Evolutionary conservation across 2,797 vertebrate genomes (phyloP), one percentile per base, ranked within the genome.

Genomic region (Alcedo atthis): DNA sequence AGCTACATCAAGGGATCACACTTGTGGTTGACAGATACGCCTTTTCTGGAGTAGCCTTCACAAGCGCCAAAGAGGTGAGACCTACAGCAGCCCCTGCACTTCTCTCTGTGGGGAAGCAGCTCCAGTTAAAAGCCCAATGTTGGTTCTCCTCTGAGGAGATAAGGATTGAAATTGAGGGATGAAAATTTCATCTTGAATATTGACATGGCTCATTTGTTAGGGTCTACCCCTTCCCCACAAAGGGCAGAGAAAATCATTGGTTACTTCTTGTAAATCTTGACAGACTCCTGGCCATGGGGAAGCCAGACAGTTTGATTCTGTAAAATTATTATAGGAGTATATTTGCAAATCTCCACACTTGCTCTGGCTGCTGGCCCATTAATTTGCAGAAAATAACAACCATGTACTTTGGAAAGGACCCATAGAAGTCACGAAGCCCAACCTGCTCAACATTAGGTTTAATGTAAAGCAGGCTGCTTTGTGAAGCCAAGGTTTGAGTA

Each of bases 31-130:
- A 99, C 82, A 96, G 99, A 55, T 99, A 99, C 0, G 99, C 99
- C 17, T 99, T 99, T 96, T 99, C 99, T 30, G 99, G 99, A 40
- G 99, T 97, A 8, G 99, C 99, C 71, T 99, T 99, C 96, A 99
- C 99, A 17, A 98, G 98, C 16, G 98, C 99, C 70, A 99, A 99
- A 93, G 98, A 98, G 61, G 99, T 99, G 64, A 71, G 15, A 48
- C 35, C 58, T 48, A 10, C 24, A 32, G 69, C 59, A 81, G 55
- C 55, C 20, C 32, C 48, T 69, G 46, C 15, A 25, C 43, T 46
- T 61, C n/a, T 19, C 35, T 61, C 2, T 3, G 4, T 26, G 28
- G 26, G 40, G n/a, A 18, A 22, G 22, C 40, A 59, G 55, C 43
- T 59, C 16, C 37, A 35, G 35, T 15, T 30, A 17, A 42, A 61